Conservation (phyloP, 2,113 vertebrate genomes). For the Furnarius figulus region DNA sequence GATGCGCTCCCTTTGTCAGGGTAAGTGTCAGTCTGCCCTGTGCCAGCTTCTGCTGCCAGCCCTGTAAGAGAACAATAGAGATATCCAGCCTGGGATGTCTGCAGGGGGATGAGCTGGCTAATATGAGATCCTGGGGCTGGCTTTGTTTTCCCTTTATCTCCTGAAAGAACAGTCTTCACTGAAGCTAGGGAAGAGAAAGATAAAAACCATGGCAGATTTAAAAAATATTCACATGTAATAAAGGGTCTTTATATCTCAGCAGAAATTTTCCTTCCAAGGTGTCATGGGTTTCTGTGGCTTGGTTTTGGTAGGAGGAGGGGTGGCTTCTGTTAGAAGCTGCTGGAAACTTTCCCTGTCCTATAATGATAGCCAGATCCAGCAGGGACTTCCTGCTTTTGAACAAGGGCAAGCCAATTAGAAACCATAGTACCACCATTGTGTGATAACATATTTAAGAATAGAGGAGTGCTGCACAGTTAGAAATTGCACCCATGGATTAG, state of each 20-base stretch:
- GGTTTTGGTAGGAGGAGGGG: no score
- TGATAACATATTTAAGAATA: no score
- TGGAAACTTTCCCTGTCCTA: no score
- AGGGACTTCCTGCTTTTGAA: no score
- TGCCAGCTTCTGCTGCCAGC: neutral
- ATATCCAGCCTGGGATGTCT: neutral
- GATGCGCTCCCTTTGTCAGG: accelerated
- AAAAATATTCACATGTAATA: neutral
- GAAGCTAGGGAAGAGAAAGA: neutral
- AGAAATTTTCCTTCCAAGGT: neutral
- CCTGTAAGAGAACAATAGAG: neutral
- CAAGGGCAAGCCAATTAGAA: no score
- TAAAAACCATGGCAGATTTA: neutral
- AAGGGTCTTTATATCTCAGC: neutral
- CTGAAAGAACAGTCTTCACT: neutral
- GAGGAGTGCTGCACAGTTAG: no score
- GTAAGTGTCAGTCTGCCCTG: neutral
- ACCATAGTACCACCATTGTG: no score
- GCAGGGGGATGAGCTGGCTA: neutral
- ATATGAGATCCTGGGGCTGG: neutral
- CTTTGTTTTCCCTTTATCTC: neutral
- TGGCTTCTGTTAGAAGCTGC: no score
- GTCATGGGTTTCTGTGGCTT: no score
- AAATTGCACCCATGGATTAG: no score
- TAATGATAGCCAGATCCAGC: no score